Evolutionary conservation across 2,888 invertebrate species (phyloP).

Genomic region (Endotricha flammealis): DNA sequence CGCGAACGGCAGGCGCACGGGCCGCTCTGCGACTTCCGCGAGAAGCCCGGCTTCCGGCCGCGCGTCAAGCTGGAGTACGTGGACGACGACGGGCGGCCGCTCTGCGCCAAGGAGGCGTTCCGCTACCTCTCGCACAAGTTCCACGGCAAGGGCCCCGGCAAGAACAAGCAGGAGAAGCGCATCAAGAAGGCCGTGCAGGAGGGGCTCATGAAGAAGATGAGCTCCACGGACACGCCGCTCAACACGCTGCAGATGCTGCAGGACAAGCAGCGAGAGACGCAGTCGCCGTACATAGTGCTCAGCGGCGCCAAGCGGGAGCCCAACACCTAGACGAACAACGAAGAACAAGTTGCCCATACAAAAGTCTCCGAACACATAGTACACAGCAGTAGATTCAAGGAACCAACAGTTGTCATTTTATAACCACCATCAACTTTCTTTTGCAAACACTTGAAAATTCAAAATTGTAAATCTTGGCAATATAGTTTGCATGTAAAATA

Average conservation of each 20-base stretch:
- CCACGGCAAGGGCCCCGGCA: constrained; percentile 99
- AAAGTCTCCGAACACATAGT: too few relatives aligned
- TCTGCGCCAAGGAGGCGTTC: constrained; percentile 98
- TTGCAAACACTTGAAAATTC: too few relatives aligned
- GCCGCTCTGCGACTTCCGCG: constrained; percentile 94
- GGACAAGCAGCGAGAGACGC: constrained; percentile 96
- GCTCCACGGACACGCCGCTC: constrained; percentile 97
- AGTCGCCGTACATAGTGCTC: constrained; percentile 94
- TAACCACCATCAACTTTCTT: too few relatives aligned
- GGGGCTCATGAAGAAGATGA: constrained; percentile 97
- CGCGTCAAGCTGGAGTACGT: constrained; percentile 97
- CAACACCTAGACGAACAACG: constrained; percentile 29
- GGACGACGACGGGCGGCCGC: constrained; percentile 95
- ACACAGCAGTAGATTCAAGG: too few relatives aligned
- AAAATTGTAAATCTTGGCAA: too few relatives aligned
- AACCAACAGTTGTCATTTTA: too few relatives aligned
- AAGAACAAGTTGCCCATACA: too few relatives aligned
- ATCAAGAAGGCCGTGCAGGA: constrained; percentile 96
- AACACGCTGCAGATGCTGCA: constrained; percentile 96
- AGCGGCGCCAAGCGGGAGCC: constrained; percentile 87
- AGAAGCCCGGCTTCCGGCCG: constrained; percentile 93
- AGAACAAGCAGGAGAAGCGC: constrained; percentile 98
- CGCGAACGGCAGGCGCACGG: constrained; percentile 83
- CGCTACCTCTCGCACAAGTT: constrained; percentile 97
- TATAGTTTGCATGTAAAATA: too few relatives aligned